These are phyloP conservation scores for Rhyacichthys aspro DNA, from an alignment of 2,797 vertebrate genomes.

Conservation along the genomic window DNA sequence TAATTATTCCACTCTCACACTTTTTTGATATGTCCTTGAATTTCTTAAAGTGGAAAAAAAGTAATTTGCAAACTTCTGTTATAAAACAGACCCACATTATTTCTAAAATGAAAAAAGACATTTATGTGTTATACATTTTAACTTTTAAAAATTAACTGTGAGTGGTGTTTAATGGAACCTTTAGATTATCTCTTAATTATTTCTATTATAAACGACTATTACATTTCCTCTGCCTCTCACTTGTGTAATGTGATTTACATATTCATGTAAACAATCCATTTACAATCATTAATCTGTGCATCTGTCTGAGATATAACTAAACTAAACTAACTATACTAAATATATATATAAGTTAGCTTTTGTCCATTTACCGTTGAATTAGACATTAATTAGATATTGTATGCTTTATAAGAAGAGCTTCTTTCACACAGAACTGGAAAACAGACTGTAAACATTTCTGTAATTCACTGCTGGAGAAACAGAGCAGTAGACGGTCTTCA, in stretches of 20 bases:
- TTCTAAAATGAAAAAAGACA: background rate
- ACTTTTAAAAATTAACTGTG: too few relatives aligned
- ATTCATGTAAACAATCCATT: slow-evolving; percentile 1
- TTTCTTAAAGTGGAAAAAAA: slow-evolving; percentile 40
- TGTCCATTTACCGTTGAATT: too few relatives aligned
- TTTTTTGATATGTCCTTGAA: slow-evolving; percentile 42
- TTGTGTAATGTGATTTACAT: background rate
- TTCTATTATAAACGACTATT: background rate
- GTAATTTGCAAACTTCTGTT: slow-evolving; percentile 23
- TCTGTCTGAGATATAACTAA: too few relatives aligned
- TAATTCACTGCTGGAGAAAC: slow-evolving; percentile 18
- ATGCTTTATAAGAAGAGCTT: background rate
- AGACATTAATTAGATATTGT: background rate
- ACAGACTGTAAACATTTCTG: slow-evolving; percentile 17
- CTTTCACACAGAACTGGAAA: slow-evolving; percentile 21
- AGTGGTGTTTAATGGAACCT: too few relatives aligned
- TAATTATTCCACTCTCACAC: slow-evolving; percentile 55
- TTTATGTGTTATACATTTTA: too few relatives aligned
- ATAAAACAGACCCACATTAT: background rate
- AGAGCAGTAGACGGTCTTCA: slow-evolving; percentile 11
- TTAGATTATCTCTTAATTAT: background rate
- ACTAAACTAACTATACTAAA: too few relatives aligned
- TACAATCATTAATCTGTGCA: background rate
- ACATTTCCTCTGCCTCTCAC: background rate
- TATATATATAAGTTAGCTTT: too few relatives aligned